Base-by-base conservation (phyloP, 2,113 vertebrate species). In the Neoarius graeffei region DNA sequence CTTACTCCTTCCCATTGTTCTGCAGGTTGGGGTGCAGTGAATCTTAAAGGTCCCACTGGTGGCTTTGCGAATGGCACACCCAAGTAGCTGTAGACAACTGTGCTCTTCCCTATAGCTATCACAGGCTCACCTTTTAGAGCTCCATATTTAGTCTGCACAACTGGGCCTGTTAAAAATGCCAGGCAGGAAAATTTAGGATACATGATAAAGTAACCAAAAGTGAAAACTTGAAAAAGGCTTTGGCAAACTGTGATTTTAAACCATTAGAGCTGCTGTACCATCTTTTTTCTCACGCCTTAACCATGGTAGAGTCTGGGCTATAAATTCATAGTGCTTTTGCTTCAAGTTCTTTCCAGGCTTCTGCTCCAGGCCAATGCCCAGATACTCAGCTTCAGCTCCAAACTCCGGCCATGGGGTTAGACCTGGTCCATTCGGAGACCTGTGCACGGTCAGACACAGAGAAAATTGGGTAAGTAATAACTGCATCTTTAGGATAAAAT, bases 61-160 rank as follows among this genome's bases (percentile, higher is more conserved):
- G 97, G 93, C 67, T 93, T 96, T 60, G 97, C 97, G 89, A 97
- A 98, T 25, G 96, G 97, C 86, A 97, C 93, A 13, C 95, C 95
- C 66, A 98, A 93, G 92, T 96, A 98, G 71, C 83, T 90, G 62
- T 95, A 89, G 23, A 96, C 94, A 15, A 89, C 90, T 27, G 84
- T 93, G 10, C 94, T 89, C 0, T 92, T 94, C 7, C 92, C 95
- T 84, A 94, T 96, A 83, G 95, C 94, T 0, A 59, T 88, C 13
- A 91, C 1, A 1, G 94, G 94, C 9, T 79, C 93, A 30, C 97
- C 97, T 88, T 5, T 91, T 81, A 99, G 92, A 42, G 1, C 59
- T 2, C 97, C 97, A 0, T 92, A 91, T 14, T 92, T 42, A 1
- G 94, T 92, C 3, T 92, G 93, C 10, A 97, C 93, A 91, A 97